Evolutionary conservation across 2,888 invertebrate species (phyloP).

Genomic region (Tipula vernalis): DNA sequence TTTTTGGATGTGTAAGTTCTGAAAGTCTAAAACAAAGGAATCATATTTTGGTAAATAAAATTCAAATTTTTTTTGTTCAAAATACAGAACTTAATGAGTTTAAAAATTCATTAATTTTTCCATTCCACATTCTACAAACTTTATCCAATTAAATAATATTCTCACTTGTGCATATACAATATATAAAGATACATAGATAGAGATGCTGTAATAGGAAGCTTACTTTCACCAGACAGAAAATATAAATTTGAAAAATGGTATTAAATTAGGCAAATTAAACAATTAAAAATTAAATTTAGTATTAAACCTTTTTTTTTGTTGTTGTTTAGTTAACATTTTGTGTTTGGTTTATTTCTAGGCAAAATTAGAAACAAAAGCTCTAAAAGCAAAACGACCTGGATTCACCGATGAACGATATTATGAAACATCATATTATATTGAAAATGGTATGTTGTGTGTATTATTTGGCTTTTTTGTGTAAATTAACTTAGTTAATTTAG

Average conservation of each 20-base stretch:
- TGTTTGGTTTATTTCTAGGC: constrained; percentile 51
- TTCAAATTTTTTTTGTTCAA: too few species aligned
- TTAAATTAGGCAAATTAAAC: background rate
- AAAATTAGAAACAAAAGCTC: constrained; percentile 80
- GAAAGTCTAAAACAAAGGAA: too few species aligned
- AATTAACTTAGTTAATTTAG: background rate
- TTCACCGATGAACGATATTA: constrained; percentile 87
- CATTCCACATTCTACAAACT: too few species aligned
- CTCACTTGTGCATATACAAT: background rate
- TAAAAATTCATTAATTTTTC: too few species aligned
- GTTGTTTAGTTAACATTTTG: background rate
- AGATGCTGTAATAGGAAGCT: too few species aligned
- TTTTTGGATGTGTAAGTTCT: too few species aligned
- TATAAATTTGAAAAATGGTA: background rate
- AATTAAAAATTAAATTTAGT: background rate
- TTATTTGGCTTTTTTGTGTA: background rate
- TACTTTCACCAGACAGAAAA: background rate
- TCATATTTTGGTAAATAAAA: too few species aligned
- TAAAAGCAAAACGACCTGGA: constrained; percentile 82
- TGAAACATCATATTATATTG: constrained; percentile 89
- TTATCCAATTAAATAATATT: background rate
- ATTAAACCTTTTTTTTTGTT: background rate
- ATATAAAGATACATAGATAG: too few species aligned
- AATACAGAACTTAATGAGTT: too few species aligned
- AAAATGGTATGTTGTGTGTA: constrained; percentile 63